Percentiles rank a stretch among this genome's conserved stretches.
phyloP scores from a whole-genome alignment of 2,113 vertebrate genomes.

The Heterotis niloticus region DNA sequence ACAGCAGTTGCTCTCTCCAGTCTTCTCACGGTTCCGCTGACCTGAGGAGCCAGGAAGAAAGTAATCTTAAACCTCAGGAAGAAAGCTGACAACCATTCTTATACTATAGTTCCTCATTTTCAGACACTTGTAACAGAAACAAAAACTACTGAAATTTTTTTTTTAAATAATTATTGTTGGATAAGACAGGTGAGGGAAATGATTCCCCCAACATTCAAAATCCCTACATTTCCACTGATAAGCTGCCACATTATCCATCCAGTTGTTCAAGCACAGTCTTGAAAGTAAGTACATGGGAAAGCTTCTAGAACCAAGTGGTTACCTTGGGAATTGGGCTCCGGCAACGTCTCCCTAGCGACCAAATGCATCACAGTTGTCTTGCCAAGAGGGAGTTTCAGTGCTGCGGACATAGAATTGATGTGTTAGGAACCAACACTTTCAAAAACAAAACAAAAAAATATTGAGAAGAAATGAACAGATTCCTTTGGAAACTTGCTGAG shows the following conservation, averaged over 20 bases:
- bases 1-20: conserved; percentile 97
- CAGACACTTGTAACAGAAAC: too few species aligned
- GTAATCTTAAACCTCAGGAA: too few species aligned
- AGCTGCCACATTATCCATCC: not conserved
- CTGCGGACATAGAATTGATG: conserved; percentile 55
- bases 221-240: too few species aligned
- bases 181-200: too few species aligned
- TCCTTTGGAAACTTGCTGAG: too few species aligned
- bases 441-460: not conserved
- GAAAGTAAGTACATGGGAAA: conserved; percentile 20
- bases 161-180: too few species aligned
- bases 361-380: conserved; percentile 99
- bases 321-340: conserved; percentile 99
- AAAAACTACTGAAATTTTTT: too few species aligned
- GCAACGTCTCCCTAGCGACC: conserved; percentile 97
- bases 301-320: conserved; percentile 44
- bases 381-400: conserved; percentile 94
- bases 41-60: conserved; percentile 62
- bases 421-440: conserved; percentile 5
- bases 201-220: too few species aligned
- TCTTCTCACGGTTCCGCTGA: conserved; percentile 98
- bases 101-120: conserved; percentile 1
- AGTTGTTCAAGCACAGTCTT: conserved; percentile 18
- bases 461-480: not conserved
- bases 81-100: not conserved